Evolutionary conservation across 1,140 invertebrate genomes (phyloP).

Genomic region (Oedothorax gibbosus): DNA sequence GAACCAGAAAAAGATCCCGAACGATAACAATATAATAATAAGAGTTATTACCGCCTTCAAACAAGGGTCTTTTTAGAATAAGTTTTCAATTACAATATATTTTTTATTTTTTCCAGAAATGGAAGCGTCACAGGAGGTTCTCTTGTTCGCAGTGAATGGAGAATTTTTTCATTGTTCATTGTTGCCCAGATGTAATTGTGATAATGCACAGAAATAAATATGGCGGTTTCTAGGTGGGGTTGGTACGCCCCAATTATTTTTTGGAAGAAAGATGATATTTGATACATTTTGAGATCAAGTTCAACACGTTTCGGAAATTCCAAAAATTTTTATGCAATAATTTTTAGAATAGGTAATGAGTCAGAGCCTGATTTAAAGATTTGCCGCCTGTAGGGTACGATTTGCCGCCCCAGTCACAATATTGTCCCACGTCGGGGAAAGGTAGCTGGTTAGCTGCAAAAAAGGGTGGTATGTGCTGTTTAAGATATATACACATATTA

Average conservation of each 20-base stretch:
- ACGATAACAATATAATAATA: conserved; percentile 34
- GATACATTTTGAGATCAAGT: too few species aligned
- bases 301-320: too few species aligned
- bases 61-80: conserved; percentile 22
- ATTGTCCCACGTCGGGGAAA: too few species aligned
- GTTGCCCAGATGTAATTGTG: background rate
- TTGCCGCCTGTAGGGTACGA: too few species aligned
- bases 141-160: conserved; percentile 11
- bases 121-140: conserved; percentile 9
- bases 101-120: conserved; percentile 3
- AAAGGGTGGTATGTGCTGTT: too few species aligned
- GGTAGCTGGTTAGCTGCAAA: too few species aligned
- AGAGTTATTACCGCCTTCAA: conserved; percentile 20
- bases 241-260: conserved; percentile 40
- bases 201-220: background rate
- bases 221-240: background rate
- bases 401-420: too few species aligned
- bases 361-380: too few species aligned
- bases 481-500: too few species aligned
- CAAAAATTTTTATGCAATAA: too few species aligned
- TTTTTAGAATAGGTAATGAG: too few species aligned
- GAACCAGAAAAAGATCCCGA: conserved; percentile 1
- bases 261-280: background rate
- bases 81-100: conserved; percentile 36
- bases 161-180: conserved; percentile 37